Percentiles rank a stretch among this genome's conserved stretches.
These are phyloP conservation scores for Pyrgus malvae DNA, from an alignment of 2,888 invertebrate species.

Conservation along the genomic window DNA sequence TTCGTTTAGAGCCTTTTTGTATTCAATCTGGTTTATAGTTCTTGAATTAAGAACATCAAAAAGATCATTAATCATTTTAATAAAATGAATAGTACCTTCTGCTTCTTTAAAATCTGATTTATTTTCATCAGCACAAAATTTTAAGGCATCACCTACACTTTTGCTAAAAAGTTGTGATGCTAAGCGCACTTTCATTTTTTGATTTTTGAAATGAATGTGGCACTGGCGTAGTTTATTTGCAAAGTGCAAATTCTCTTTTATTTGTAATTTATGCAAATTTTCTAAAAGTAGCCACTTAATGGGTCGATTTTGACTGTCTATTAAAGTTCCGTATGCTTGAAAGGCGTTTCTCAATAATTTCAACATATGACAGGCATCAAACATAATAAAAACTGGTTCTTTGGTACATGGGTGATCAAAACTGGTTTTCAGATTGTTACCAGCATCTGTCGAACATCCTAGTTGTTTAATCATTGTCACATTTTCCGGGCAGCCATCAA, in stretches of 20 bases:
- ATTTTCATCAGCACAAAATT: neutral
- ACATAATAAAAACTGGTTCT: constrained; percentile 11
- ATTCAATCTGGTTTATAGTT: constrained; percentile 1
- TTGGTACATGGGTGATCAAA: neutral
- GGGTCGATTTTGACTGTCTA: constrained; percentile 4
- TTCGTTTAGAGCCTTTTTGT: neutral
- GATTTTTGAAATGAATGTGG: constrained; percentile 29
- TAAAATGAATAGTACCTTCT: neutral
- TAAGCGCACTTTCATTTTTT: constrained; percentile 34
- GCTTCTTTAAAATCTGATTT: neutral
- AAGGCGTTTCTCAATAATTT: constrained; percentile 33
- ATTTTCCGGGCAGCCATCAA: constrained; percentile 35
- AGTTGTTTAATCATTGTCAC: neutral
- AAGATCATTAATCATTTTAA: constrained; percentile 5
- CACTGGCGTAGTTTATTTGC: constrained; percentile 27
- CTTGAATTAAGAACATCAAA: constrained; percentile 26
- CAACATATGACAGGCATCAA: constrained; percentile 31
- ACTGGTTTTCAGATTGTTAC: neutral
- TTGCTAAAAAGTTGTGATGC: constrained; percentile 33
- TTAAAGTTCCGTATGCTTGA: neutral
- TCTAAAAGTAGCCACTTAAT: constrained; percentile 7
- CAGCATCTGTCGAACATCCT: neutral
- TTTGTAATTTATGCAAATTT: constrained; percentile 26
- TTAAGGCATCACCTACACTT: constrained; percentile 28
- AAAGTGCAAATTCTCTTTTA: constrained; percentile 27